Evolutionary conservation across 2,888 invertebrate genomes (phyloP).

Genomic region (Antitype chi): DNA sequence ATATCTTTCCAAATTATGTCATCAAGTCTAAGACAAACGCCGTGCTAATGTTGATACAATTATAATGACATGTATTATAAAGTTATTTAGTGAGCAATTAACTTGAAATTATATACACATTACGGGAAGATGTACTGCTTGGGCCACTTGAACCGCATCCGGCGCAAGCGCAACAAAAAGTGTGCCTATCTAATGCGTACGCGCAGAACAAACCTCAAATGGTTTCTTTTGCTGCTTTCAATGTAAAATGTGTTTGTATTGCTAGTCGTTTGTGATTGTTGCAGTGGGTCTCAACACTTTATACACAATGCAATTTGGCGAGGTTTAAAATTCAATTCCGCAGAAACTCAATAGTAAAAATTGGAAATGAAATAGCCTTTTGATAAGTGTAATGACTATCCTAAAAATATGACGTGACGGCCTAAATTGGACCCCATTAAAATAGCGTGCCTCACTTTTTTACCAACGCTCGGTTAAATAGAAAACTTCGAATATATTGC

Average conservation of each 20-base stretch:
- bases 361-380: slow-evolving; percentile 32
- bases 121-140: slow-evolving; percentile 65
- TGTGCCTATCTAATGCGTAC: slow-evolving; percentile 70
- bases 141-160: slow-evolving; percentile 80
- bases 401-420: slow-evolving; percentile 42
- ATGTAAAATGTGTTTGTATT: slow-evolving; percentile 81
- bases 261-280: slow-evolving; percentile 70
- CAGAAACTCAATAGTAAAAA: not conserved
- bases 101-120: slow-evolving; percentile 81
- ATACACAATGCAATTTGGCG: slow-evolving; percentile 3
- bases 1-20: slow-evolving; percentile 54
- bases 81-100: slow-evolving; percentile 80
- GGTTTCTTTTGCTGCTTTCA: slow-evolving; percentile 80
- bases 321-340: not conserved
- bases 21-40: slow-evolving; percentile 58
- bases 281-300: slow-evolving; percentile 77
- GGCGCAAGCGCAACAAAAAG: slow-evolving; percentile 84
- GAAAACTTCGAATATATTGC: slow-evolving; percentile 28
- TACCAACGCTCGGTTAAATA: slow-evolving; percentile 35
- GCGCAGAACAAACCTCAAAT: slow-evolving; percentile 86
- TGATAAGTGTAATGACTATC: slow-evolving; percentile 31
- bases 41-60: slow-evolving; percentile 72
- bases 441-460: slow-evolving; percentile 51
- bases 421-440: slow-evolving; percentile 38
- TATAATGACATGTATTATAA: slow-evolving; percentile 77